Conservation (phyloP, 2,113 vertebrate genomes). For the Anolis carolinensis region DNA sequence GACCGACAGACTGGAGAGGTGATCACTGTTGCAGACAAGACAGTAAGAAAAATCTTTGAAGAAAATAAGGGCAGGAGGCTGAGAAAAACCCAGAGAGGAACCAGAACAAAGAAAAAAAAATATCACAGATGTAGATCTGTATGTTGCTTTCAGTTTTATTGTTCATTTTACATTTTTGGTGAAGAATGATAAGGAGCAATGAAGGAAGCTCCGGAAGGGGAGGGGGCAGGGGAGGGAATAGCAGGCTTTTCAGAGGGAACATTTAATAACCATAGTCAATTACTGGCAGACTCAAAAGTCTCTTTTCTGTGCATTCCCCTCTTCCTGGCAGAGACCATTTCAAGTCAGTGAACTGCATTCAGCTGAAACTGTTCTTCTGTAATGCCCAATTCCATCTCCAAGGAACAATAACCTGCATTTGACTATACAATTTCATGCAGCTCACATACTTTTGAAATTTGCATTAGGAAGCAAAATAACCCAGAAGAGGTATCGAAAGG, state of each 20-base stretch:
- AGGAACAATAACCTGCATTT: neutral
- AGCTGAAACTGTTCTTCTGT: neutral
- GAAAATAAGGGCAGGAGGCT: neutral
- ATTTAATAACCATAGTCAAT: neutral
- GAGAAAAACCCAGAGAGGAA: neutral
- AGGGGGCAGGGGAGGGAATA: neutral
- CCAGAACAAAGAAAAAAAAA: neutral
- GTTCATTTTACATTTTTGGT: neutral
- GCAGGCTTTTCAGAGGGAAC: neutral
- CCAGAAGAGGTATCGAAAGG: neutral
- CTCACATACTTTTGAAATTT: neutral
- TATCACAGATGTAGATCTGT: neutral
- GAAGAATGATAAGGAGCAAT: neutral
- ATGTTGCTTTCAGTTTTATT: neutral
- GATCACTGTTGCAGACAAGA: neutral
- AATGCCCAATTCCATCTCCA: neutral
- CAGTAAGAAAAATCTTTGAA: neutral
- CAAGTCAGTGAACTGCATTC: neutral
- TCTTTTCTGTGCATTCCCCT: neutral
- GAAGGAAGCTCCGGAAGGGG: neutral
- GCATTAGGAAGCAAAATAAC: neutral
- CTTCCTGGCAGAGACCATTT: neutral
- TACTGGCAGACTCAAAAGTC: neutral
- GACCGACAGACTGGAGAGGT: neutral
- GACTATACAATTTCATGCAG: neutral